These are phyloP conservation scores for Netelia fuscicornis DNA, from an alignment of 2,888 invertebrate genomes.

Conservation along the genomic window DNA sequence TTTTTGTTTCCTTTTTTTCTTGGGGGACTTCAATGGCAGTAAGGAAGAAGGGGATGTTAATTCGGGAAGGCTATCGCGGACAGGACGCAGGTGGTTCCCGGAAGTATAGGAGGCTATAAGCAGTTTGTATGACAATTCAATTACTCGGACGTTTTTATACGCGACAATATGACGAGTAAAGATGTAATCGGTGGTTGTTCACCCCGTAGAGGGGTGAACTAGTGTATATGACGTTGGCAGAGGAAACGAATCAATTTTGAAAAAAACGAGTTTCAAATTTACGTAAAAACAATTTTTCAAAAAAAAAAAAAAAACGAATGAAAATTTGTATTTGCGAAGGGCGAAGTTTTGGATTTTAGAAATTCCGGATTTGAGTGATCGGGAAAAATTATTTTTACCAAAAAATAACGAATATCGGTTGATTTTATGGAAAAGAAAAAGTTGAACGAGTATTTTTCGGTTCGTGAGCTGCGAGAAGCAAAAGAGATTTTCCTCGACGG, in stretches of 20 bases:
- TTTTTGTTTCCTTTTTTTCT: too few species aligned
- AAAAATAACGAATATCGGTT: constrained; percentile 32
- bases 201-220: too few species aligned
- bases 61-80: neutral
- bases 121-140: neutral
- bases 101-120: neutral
- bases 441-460: neutral
- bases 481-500: constrained; percentile 25
- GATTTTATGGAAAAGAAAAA: constrained; percentile 8
- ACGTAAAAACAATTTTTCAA: too few species aligned
- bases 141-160: neutral
- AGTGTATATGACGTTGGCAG: too few species aligned
- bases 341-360: neutral
- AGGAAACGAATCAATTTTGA: too few species aligned
- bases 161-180: too few species aligned
- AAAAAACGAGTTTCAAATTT: too few species aligned
- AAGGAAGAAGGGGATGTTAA: constrained; percentile 1
- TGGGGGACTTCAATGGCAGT: neutral
- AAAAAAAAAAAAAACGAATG: too few species aligned
- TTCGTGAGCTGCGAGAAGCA: constrained; percentile 4
- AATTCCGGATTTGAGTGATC: neutral
- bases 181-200: too few species aligned
- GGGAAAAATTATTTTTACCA: neutral
- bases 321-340: neutral
- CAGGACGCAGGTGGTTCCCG: neutral